Evolutionary conservation across 2,113 vertebrate species (phyloP), one percentile per base, ranked within the genome.

Genomic region (Osmerus eperlanus): DNA sequence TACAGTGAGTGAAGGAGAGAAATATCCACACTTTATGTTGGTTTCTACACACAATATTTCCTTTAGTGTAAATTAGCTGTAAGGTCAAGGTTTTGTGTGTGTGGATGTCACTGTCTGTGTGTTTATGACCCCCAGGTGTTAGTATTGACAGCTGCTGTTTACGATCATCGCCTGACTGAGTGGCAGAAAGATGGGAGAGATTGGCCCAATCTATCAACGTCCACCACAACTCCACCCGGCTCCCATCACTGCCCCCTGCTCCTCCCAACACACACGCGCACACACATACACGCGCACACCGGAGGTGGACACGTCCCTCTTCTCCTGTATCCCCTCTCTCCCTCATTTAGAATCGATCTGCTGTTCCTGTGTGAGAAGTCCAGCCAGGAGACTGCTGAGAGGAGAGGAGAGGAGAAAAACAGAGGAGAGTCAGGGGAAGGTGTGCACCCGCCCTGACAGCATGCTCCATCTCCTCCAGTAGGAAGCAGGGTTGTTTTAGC

Each of bases 401-500:
- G 55, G 41, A 63, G 72, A 71, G 77, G 36, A 41, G 36, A 41
- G 8, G 7, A 41, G 7, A 32, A 32, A 2, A 32, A 32, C 4
- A 9, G 36, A 56, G 54, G 54, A 15, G 54, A 18, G 54, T 18
- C 14, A 56, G 54, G n/a, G 54, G 54, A 7, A 56, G 54, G 54
- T n/a, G 16, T 7, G 7, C 72, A 67, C 79, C 51, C 19, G 65
- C 71, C 36, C 36, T 92, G 90, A 92, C 90, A 91, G 83, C 84
- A 78, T 82, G 80, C 84, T 92, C 87, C 86, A 90, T 93, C 90
- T 91, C 85, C 77, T 83, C 78, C 86, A 51, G 18, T 2, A 85
- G 82, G 91, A 89, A 86, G 91, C 90, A 88, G 86, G 81, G 89
- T 91, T 90, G 89, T 84, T 84, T 88, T 87, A 90, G 85, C 85